Evolutionary conservation across 2,113 vertebrate genomes (phyloP), one percentile per base, ranked within the genome.

Genomic region (Paramisgurnus dabryanus): DNA sequence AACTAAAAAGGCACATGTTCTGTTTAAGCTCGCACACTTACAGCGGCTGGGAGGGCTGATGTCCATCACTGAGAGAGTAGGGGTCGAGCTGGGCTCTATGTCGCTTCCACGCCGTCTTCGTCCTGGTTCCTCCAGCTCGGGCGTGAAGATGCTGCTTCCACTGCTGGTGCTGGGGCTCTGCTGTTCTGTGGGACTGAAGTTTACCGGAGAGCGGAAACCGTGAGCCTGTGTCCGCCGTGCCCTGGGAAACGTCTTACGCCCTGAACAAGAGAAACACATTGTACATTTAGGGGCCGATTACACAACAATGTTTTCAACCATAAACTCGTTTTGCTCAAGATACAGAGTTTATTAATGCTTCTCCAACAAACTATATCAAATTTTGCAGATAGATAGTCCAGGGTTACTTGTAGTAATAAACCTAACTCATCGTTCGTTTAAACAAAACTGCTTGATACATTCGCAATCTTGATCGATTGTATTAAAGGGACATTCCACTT

Each of bases 11-110:
- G 27, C 27, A 34, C 27, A 34, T 34, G 27, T 34, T 34, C 27
- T 34, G 27, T 34, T 34, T 34, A 34, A 34, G 27, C 27, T 34
- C 27, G 27, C 27, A 34, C 7, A 91, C 96, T 96, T 87, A 99
- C 98, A 99, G 89, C 98, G 97, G 86, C 98, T 98, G 65, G 98
- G 96, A 0, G 97, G 98, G 84, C 97, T 99, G 90, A 99, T 97
- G 88, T 99, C 98, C 96, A 98, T 98, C 69, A 99, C 96, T 0
- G 96, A 96, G 84, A 99, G 80, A 45, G 95, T 96, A 0, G 88
- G 71, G 78, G 92, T 95, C 0, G 87, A 64, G 76, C 93, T 96
- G 57, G 91, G 82, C 82, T 99, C 98, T 39, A 99, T 99, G 88
- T 99, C 98, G 27, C 97, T 99, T 57, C 97, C 96, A 40, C 95